Base-by-base conservation (phyloP, 2,888 invertebrate species). In the Sesia apiformis region DNA sequence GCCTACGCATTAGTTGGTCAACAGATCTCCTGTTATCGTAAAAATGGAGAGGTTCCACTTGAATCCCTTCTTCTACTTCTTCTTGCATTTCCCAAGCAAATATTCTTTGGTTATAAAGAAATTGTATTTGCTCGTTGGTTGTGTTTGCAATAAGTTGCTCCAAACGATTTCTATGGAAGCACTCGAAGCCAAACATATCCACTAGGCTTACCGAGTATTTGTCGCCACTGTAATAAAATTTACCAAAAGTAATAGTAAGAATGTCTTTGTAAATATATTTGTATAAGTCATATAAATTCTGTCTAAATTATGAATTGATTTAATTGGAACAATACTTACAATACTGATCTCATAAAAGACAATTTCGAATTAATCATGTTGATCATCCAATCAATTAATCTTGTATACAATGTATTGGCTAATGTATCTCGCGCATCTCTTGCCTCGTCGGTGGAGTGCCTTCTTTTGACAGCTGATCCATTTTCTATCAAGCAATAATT, bases 161-260 rank as follows among this genome's bases (percentile, higher is more conserved):
- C 60, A 97, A 89, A 6, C 94, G 92, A 81, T 98, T 98, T 66
- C 93, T 91, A 64, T 93, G 93, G 76, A 95, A 96, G 74, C 97
- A 97, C 87, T 98, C 98, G 72, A 98, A 97, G 0, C 98, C 98
- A 72, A 94, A 97, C 82, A 97, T 93, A 74, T 98, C 98, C 67
- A 97, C 84, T 54, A 98, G 83, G 65, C 94, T 94, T 51, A 98
- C 93, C 51, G 94, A 93, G 71, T 94, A 94, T 70, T 93, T 93
- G 66, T 97, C 96, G 4, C 96, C 97, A 72, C 97, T 97, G 78
- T 56, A 91, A 91, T 7, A 42, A 42, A 42, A 42, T 23, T 23
- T 23, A 23, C 1, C 2, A 23, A 23, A 42, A 5, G 1, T 3
- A 6, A 42, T 7, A 42, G 42, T 42, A 7, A 42, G 42, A 6